Conservation (phyloP, 2,797 vertebrate genomes). For the Gorsachius magnificus region DNA sequence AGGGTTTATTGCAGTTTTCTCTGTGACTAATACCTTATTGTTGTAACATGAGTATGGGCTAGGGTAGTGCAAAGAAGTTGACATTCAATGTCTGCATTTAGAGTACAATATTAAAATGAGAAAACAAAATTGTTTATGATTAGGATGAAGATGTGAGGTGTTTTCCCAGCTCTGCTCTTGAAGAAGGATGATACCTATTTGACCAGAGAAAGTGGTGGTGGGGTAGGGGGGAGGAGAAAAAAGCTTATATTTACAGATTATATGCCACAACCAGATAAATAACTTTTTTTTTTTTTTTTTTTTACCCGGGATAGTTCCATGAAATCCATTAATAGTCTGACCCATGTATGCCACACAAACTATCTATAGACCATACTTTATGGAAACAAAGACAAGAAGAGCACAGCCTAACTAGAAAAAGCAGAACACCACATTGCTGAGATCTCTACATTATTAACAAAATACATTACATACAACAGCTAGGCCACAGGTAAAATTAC, state of each 20-base stretch:
- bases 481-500: background rate
- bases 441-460: background rate
- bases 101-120: background rate
- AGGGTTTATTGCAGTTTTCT: background rate
- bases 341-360: background rate
- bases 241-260: background rate
- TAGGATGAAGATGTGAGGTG: background rate
- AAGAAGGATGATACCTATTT: background rate
- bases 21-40: background rate
- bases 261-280: background rate
- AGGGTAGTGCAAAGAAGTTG: background rate
- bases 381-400: background rate
- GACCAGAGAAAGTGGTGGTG: fast-evolving
- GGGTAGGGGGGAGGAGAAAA: fast-evolving
- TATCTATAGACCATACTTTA: background rate
- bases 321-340: background rate
- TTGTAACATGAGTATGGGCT: background rate
- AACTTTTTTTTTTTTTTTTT: background rate
- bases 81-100: background rate
- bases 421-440: fast-evolving
- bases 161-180: background rate
- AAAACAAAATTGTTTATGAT: background rate
- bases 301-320: background rate
- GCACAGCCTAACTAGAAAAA: background rate
- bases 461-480: background rate